phyloP scores from a whole-genome alignment of 2,797 vertebrate species.

The Melanotaenia parkinsoni region DNA sequence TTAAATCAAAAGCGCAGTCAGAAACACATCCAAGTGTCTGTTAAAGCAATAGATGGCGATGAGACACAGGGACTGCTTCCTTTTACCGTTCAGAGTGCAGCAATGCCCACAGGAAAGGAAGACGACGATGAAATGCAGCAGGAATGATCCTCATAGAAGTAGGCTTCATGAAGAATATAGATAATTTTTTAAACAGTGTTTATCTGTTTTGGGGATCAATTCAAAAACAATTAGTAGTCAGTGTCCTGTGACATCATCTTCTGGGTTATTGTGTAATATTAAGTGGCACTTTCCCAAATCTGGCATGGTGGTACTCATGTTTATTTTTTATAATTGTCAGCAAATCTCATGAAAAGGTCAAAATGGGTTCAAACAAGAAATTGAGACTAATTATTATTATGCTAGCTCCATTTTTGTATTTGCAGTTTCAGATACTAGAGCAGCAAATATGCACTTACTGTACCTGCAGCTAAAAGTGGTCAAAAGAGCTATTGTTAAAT shows the following conservation, averaged over 20 bases:
- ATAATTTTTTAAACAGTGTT: constrained; percentile 23
- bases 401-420: not conserved
- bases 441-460: not conserved
- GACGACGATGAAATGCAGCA: not conserved
- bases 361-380: not conserved
- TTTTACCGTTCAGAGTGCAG: not conserved
- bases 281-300: constrained; percentile 41
- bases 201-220: constrained; percentile 29
- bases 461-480: not conserved
- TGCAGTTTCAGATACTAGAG: not conserved
- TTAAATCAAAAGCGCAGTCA: constrained; percentile 22
- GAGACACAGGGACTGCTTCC: constrained; percentile 2
- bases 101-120: not conserved
- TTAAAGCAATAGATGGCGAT: constrained; percentile 55
- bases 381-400: not conserved
- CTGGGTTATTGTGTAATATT: constrained; percentile 42
- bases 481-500: not conserved
- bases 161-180: constrained; percentile 38
- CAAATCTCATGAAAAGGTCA: constrained; percentile 43
- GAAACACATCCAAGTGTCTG: constrained; percentile 48
- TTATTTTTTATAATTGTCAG: constrained; percentile 26
- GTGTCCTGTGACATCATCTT: constrained; percentile 53
- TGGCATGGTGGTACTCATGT: constrained; percentile 19
- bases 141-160: constrained; percentile 26
- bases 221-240: constrained; percentile 24